Evolutionary conservation across 2,888 invertebrate genomes (phyloP).

Genomic region (Synanthedon formicaeformis): DNA sequence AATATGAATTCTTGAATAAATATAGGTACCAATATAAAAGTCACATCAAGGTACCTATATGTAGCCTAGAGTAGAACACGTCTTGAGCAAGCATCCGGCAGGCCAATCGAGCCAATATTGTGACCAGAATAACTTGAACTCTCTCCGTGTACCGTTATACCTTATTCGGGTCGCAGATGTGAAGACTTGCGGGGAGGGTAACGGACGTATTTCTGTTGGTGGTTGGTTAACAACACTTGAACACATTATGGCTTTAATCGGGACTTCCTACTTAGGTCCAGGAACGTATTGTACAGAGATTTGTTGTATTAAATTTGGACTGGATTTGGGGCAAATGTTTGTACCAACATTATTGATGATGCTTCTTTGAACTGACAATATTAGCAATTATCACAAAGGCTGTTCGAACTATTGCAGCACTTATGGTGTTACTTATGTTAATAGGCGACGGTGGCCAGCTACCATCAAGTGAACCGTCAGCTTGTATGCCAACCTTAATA

Average conservation of each 20-base stretch:
- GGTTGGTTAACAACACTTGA: conserved; percentile 53
- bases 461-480: too few relatives aligned
- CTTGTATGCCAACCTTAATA: too few relatives aligned
- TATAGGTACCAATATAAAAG: too few relatives aligned
- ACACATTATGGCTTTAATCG: conserved; percentile 61
- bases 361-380: too few relatives aligned
- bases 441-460: too few relatives aligned
- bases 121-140: conserved; percentile 31
- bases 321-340: conserved; percentile 17
- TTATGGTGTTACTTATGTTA: too few relatives aligned
- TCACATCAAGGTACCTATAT: background rate
- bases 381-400: too few relatives aligned
- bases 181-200: conserved; percentile 8
- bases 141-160: conserved; percentile 4
- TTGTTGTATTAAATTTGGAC: conserved; percentile 55
- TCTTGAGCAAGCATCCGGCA: conserved; percentile 65
- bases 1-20: too few relatives aligned
- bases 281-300: conserved; percentile 50
- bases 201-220: conserved; percentile 30
- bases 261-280: conserved; percentile 63
- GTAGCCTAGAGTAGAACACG: conserved; percentile 20
- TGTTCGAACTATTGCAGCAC: too few relatives aligned
- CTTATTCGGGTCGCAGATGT: background rate
- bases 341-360: too few relatives aligned
- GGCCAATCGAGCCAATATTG: conserved; percentile 61